Conservation (phyloP, 2,113 vertebrate genomes). For the Leucosticte australis region DNA sequence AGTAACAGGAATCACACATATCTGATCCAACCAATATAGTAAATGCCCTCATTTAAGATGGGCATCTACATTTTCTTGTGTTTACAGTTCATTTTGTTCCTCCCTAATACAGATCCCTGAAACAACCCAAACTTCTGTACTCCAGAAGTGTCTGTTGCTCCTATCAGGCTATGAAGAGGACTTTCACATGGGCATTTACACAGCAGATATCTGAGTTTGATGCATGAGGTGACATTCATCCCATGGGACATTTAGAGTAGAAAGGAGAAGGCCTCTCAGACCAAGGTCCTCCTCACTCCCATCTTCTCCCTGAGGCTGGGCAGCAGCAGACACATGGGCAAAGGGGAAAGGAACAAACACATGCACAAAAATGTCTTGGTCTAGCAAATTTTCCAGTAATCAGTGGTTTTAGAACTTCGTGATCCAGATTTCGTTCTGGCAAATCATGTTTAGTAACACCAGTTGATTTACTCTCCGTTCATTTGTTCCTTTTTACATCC, state of each 20-base stretch:
- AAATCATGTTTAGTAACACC: not conserved
- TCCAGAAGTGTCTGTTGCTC: not conserved
- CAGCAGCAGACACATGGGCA: not conserved
- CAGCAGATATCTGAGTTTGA: not conserved
- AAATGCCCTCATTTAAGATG: not conserved
- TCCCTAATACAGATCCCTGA: not conserved
- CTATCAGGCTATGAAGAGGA: not conserved
- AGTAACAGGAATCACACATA: not conserved
- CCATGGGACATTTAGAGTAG: not conserved
- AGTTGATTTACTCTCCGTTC: not conserved
- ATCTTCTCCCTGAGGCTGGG: not conserved
- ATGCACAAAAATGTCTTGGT: not conserved
- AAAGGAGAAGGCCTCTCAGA: not conserved
- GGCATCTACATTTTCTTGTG: not conserved
- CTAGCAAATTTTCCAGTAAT: constrained; percentile 2
- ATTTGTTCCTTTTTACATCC: not conserved
- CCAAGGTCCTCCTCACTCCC: not conserved
- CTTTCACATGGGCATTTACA: not conserved
- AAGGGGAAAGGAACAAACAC: not conserved
- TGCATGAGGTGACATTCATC: not conserved
- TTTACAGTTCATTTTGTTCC: not conserved
- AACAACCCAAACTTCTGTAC: not conserved
- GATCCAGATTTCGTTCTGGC: not conserved
- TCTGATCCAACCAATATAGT: not conserved
- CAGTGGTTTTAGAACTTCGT: not conserved